Percentiles rank a stretch among this genome's conserved stretches.
phyloP scores from a whole-genome alignment of 2,797 vertebrate species.

The Karalla daura region DNA sequence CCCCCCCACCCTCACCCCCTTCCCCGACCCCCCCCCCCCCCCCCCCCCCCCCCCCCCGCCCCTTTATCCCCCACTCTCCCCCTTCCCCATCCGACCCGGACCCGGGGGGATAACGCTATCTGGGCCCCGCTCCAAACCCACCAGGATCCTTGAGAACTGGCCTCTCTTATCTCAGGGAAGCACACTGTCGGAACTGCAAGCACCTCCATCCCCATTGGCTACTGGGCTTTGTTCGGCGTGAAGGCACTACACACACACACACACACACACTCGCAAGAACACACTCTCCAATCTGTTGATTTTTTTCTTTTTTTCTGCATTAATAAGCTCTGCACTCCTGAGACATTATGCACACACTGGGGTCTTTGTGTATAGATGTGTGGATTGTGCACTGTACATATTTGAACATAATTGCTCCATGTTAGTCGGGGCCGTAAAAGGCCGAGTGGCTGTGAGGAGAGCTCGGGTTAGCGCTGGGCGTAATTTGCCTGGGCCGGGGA shows the following conservation, averaged over 20 bases:
- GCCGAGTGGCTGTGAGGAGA: background rate
- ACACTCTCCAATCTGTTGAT: conserved; percentile 33
- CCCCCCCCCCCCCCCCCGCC: too few relatives aligned
- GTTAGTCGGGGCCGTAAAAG: conserved; percentile 3
- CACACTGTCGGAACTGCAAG: conserved; percentile 78
- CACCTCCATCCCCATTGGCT: conserved; percentile 61
- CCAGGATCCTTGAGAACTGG: conserved; percentile 72
- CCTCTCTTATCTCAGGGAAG: conserved; percentile 83
- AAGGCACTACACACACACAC: conserved; percentile 34
- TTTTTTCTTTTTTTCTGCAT: conserved; percentile 38
- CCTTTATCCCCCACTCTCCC: too few relatives aligned
- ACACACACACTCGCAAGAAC: conserved; percentile 24
- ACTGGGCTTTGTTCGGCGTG: conserved; percentile 71
- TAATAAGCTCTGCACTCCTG: conserved; percentile 3
- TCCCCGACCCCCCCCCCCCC: too few relatives aligned
- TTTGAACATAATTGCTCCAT: conserved; percentile 21
- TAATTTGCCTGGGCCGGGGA: conserved; percentile 49
- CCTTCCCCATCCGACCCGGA: too few relatives aligned
- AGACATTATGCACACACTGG: conserved; percentile 14
- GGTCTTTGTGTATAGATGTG: conserved; percentile 47
- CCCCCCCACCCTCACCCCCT: too few relatives aligned
- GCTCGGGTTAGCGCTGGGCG: conserved; percentile 8
- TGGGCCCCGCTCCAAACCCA: conserved; percentile 68
- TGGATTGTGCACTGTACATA: background rate
- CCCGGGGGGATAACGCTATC: conserved; percentile 41